These are phyloP conservation scores for Latrodectus geometricus DNA, from an alignment of 1,140 invertebrate genomes.

Conservation along the genomic window DNA sequence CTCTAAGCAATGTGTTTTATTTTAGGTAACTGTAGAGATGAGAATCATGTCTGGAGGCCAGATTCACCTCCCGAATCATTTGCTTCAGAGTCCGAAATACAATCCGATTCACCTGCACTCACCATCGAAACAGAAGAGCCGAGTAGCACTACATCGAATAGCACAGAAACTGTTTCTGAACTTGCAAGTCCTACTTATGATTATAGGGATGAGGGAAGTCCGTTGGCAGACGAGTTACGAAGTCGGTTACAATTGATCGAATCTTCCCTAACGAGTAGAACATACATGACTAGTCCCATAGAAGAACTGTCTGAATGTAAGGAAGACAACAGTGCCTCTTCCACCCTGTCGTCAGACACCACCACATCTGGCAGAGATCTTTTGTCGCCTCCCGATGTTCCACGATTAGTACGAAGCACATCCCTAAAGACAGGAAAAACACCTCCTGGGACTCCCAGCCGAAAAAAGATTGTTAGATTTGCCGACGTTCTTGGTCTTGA, in stretches of 20 bases:
- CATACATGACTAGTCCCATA: conserved; percentile 19
- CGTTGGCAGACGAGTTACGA: conserved; percentile 47
- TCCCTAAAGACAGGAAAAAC: conserved; percentile 82
- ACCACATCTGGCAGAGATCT: not conserved
- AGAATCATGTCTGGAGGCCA: conserved; percentile 46
- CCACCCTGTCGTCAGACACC: not conserved
- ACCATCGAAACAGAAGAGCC: conserved; percentile 53
- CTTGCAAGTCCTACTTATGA: conserved; percentile 46
- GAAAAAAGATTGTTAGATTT: conserved; percentile 95
- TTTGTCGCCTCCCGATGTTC: conserved; percentile 20
- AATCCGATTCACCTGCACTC: conserved; percentile 50
- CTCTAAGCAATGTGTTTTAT: not conserved
- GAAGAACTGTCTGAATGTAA: conserved; percentile 14
- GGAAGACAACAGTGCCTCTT: conserved; percentile 4
- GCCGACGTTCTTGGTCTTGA: conserved; percentile 94
- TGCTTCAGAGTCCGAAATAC: conserved; percentile 42
- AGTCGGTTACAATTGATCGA: conserved; percentile 18
- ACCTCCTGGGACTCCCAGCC: conserved; percentile 73
- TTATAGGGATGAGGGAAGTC: conserved; percentile 34
- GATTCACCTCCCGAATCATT: conserved; percentile 56
- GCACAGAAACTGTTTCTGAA: conserved; percentile 53
- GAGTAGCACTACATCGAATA: conserved; percentile 32
- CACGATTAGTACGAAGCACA: conserved; percentile 75
- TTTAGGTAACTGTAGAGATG: conserved; percentile 33
- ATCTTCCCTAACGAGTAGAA: conserved; percentile 3